A percentile compares a stretch with the other conserved stretches of the same genome.
Conservation (phyloP, 2,888 invertebrate genomes). For the Epinotia brunnichana region DNA sequence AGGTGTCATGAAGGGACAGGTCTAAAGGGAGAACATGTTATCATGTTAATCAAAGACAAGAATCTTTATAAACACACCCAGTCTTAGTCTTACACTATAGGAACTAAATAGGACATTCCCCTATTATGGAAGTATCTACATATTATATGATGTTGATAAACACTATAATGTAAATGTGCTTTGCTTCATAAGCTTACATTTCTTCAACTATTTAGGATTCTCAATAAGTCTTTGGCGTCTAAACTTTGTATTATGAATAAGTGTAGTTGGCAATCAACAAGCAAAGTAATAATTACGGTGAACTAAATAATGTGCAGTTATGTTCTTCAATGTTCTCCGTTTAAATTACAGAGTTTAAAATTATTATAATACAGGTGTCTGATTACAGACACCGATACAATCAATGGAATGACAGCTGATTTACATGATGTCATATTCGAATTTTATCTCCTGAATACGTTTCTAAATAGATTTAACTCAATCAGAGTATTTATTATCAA, state of each 20-base stretch:
- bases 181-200: not conserved
- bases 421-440: conserved; percentile 43
- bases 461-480: not conserved
- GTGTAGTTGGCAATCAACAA: conserved; percentile 37
- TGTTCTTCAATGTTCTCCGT: conserved; percentile 7
- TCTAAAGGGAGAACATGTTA: too few species aligned
- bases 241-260: conserved; percentile 27
- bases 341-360: conserved; percentile 61
- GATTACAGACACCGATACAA: conserved; percentile 57
- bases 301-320: conserved; percentile 28
- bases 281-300: conserved; percentile 27
- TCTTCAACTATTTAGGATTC: not conserved
- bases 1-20: too few species aligned
- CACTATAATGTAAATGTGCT: not conserved
- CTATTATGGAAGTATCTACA: too few species aligned
- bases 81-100: too few species aligned
- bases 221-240: conserved; percentile 13
- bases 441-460: conserved; percentile 20
- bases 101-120: too few species aligned
- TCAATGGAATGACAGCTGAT: conserved; percentile 44
- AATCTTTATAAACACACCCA: too few species aligned
- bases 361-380: conserved; percentile 74
- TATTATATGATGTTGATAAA: conserved; percentile 6
- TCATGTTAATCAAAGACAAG: too few species aligned
- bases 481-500: conserved; percentile 8